Conservation (phyloP, 2,113 vertebrate species). For the Bubo blakistoni region DNA sequence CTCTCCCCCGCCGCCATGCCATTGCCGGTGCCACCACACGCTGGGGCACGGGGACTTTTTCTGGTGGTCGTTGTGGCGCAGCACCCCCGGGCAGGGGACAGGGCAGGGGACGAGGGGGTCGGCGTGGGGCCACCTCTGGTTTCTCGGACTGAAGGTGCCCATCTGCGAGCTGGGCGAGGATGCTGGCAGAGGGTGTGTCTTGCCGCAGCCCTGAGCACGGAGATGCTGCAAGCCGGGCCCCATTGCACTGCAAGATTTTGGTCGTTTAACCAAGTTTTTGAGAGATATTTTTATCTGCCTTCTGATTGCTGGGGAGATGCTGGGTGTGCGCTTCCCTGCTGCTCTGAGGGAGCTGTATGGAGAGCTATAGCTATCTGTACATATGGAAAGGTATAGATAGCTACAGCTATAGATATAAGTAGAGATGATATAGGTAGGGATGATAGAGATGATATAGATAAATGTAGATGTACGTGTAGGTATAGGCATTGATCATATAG, state of each 20-base stretch:
- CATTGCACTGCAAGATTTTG: neutral
- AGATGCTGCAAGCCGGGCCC: neutral
- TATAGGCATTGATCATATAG: no score
- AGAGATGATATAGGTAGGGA: no score
- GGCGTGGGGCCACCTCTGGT: neutral
- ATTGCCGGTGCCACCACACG: rapidly evolving
- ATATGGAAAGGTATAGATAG: no score
- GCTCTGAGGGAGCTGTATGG: neutral
- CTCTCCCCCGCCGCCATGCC: rapidly evolving
- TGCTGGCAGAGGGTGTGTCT: rapidly evolving
- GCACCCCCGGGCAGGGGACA: neutral
- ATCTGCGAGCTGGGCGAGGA: no score
- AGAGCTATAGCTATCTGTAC: no score
- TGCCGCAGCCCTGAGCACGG: no score
- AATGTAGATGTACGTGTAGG: no score
- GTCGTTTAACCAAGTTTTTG: neutral
- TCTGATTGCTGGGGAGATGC: neutral
- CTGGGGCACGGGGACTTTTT: neutral
- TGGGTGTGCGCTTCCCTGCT: rapidly evolving
- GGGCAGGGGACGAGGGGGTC: neutral
- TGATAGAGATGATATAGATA: no score
- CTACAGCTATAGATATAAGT: no score
- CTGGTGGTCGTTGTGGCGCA: rapidly evolving
- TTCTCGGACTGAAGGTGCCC: rapidly evolving
- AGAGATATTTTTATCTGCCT: neutral